Evolutionary conservation across 2,888 invertebrate species (phyloP).

Genomic region (Agrotis clavis): DNA sequence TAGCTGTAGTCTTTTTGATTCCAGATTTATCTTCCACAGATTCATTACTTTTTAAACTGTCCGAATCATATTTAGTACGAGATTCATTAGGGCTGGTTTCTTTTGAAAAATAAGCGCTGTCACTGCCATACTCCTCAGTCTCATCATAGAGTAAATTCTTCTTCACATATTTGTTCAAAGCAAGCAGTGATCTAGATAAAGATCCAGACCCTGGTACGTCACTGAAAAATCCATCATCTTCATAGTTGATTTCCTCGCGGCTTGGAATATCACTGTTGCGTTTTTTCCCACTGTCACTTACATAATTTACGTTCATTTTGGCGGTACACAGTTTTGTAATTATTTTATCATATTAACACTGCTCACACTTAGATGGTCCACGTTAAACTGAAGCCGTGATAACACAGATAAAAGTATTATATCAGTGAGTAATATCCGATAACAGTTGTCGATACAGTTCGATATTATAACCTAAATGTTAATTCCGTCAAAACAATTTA

Average conservation of each 20-base stretch:
- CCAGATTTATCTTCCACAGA: conserved; percentile 64
- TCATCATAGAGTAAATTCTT: conserved; percentile 86
- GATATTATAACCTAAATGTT: conserved; percentile 50
- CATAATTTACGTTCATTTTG: conserved; percentile 73
- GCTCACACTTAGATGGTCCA: conserved; percentile 69
- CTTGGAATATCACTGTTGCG: conserved; percentile 52
- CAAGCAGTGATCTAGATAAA: conserved; percentile 83
- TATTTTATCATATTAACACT: conserved; percentile 72
- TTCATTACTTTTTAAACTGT: conserved; percentile 80
- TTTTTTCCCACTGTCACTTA: conserved; percentile 60
- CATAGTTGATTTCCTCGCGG: conserved; percentile 69
- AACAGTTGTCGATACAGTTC: conserved; percentile 75
- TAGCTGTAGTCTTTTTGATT: conserved; percentile 41
- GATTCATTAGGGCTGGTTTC: conserved; percentile 86
- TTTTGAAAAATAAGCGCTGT: conserved; percentile 85
- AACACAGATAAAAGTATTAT: conserved; percentile 78
- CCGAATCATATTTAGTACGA: conserved; percentile 82
- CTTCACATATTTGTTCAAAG: conserved; percentile 86
- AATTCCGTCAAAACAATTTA: conserved; percentile 60
- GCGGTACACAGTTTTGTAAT: conserved; percentile 52
- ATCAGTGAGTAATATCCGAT: conserved; percentile 78
- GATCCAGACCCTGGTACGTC: conserved; percentile 83
- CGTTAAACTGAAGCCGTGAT: conserved; percentile 75
- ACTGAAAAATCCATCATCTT: conserved; percentile 85
- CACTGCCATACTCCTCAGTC: conserved; percentile 74